Percentiles rank a stretch among this genome's conserved stretches.
Evolutionary conservation across 2,797 vertebrate genomes (phyloP).

Genomic region (Florisuga fusca): DNA sequence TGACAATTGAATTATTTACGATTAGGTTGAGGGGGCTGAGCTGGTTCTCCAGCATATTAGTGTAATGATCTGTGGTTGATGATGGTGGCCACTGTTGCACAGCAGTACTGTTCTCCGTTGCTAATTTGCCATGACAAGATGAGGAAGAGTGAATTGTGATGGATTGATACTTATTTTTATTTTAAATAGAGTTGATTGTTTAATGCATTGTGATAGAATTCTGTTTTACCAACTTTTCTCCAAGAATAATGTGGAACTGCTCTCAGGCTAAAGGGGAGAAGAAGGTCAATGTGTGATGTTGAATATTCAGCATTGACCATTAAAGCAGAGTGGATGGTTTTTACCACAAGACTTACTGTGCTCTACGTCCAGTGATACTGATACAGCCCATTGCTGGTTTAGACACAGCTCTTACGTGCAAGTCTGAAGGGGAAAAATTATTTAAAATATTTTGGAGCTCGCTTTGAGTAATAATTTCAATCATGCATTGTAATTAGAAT

Average conservation of each 20-base stretch:
- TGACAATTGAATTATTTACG: slow-evolving; percentile 35
- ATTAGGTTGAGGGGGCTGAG: background rate
- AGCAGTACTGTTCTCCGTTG: background rate
- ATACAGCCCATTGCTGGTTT: background rate
- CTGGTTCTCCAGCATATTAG: background rate
- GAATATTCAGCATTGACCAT: background rate
- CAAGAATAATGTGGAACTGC: background rate
- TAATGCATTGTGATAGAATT: background rate
- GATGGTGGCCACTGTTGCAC: background rate
- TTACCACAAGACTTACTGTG: background rate
- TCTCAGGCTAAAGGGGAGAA: background rate
- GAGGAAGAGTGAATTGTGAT: background rate
- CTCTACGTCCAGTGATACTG: background rate
- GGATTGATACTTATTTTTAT: background rate
- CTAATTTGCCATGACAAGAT: background rate
- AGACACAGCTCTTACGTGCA: background rate
- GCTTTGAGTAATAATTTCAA: background rate
- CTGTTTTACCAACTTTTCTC: background rate
- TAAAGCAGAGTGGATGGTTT: background rate
- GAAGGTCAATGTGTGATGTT: background rate
- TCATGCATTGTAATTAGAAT: background rate
- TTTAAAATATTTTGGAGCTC: background rate
- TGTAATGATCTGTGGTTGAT: background rate
- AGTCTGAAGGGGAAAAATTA: background rate
- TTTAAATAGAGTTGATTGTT: background rate